Evolutionary conservation across 1,140 invertebrate genomes (phyloP), one percentile per base, ranked within the genome.

Genomic region (Harpegnathos saltator): DNA sequence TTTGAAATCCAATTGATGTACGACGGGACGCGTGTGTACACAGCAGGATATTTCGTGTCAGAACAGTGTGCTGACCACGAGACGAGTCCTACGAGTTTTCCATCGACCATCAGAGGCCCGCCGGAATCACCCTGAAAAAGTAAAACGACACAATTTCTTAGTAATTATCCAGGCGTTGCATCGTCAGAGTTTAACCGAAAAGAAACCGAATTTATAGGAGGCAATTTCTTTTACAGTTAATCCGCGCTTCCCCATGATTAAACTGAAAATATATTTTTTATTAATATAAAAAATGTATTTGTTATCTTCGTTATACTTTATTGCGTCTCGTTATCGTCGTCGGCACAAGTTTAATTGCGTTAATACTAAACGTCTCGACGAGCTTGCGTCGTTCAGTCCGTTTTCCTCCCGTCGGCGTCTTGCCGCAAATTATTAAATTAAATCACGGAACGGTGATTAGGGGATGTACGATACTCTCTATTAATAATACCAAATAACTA

Each of bases 71-170:
- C 93, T 3, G 68, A 75, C 93, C 93, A 95, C 17, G 93, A 94
- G 12, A 94, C 93, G 3, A 95, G 87, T 29, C 95, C 95, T 19
- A 90, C 83, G 85, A 84, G 87, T 58, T 93, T 89, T 22, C 89
- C 89, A 33, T 93, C 83, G 68, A 94, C 94, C 22, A 94, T 93
- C 38, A 95, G 83, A n/a, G 95, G 95, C 17, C 95, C 95, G 19
- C 95, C 95, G 17, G 94, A 94, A 82, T 95, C 95, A 78, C 95
- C 95, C 94, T 95, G 86, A 44, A 65, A 65, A 48, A 48, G n/a
- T 7, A 33, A 33, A 63, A 75, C 48, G 62, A 0, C n/a, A 75
- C 22, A n/a, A 22, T 52, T 15, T 14, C 0, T 4, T n/a, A 33
- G n/a, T 33, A 33, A 3, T 11, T 75, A 52, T 38, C 24, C 19